phyloP scores from a whole-genome alignment of 2,797 vertebrate species.

The Simalia tracyae region DNA sequence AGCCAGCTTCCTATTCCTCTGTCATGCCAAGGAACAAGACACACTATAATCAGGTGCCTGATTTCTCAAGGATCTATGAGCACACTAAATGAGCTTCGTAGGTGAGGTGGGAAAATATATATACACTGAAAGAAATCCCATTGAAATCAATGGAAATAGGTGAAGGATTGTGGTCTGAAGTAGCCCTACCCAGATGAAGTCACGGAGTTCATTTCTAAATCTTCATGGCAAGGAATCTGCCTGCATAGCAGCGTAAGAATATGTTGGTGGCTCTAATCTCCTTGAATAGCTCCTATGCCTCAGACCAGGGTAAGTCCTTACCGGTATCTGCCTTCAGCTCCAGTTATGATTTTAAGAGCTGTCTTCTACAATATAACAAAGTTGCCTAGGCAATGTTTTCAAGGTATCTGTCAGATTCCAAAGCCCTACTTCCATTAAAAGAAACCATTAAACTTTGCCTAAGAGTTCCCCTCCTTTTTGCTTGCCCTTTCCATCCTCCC shows the following conservation, averaged over 20 bases:
- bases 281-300: background rate
- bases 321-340: background rate
- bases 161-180: background rate
- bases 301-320: background rate
- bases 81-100: background rate
- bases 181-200: background rate
- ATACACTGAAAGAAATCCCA: background rate
- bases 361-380: constrained; percentile 35
- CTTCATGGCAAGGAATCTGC: background rate
- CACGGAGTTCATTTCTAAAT: background rate
- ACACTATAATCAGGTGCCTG: background rate
- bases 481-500: constrained; percentile 1
- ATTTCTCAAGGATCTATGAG: background rate
- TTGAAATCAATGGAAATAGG: background rate
- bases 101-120: background rate
- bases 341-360: constrained; percentile 10
- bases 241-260: background rate
- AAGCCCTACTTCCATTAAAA: constrained; percentile 39
- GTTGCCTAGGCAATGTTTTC: constrained; percentile 48
- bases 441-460: constrained; percentile 37
- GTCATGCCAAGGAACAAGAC: background rate
- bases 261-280: background rate
- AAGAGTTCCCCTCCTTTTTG: constrained; percentile 45
- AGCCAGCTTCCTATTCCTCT: background rate
- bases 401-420: constrained; percentile 32